These are phyloP conservation scores for Odocoileus virginianus DNA, from an alignment of 2,113 vertebrate genomes.

Conservation along the genomic window DNA sequence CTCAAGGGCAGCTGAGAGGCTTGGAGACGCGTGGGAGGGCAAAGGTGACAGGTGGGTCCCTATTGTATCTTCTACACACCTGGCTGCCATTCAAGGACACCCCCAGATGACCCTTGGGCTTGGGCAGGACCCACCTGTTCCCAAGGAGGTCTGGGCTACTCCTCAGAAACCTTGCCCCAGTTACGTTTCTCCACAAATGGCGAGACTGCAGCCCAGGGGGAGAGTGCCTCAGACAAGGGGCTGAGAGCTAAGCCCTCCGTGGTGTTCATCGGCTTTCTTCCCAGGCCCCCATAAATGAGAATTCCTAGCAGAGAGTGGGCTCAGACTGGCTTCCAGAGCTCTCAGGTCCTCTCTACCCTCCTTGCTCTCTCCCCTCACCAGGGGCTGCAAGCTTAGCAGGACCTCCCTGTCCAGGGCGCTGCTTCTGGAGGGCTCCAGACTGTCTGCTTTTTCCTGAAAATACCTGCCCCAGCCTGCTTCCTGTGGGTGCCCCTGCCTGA, in stretches of 20 bases:
- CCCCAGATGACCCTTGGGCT: neutral
- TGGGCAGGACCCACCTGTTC: neutral
- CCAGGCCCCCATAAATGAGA: neutral
- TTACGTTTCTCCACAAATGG: neutral
- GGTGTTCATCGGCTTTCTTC: neutral
- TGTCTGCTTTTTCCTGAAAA: neutral
- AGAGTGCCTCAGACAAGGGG: neutral
- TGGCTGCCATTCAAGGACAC: neutral
- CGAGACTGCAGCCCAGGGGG: neutral
- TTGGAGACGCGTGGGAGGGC: neutral
- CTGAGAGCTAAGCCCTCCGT: rapidly evolving
- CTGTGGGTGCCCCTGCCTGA: neutral
- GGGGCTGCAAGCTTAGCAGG: neutral
- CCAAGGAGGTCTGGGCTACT: neutral
- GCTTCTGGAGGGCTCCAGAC: neutral
- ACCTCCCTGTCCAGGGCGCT: neutral
- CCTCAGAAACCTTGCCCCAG: neutral
- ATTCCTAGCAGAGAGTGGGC: neutral
- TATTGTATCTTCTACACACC: neutral
- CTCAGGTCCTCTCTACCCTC: neutral
- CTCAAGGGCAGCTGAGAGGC: neutral
- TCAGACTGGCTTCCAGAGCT: neutral
- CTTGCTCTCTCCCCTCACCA: too few relatives aligned
- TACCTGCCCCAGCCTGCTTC: neutral
- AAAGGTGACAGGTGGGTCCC: neutral